Evolutionary conservation across 2,888 invertebrate genomes (phyloP).

Genomic region (Noctua pronuba): DNA sequence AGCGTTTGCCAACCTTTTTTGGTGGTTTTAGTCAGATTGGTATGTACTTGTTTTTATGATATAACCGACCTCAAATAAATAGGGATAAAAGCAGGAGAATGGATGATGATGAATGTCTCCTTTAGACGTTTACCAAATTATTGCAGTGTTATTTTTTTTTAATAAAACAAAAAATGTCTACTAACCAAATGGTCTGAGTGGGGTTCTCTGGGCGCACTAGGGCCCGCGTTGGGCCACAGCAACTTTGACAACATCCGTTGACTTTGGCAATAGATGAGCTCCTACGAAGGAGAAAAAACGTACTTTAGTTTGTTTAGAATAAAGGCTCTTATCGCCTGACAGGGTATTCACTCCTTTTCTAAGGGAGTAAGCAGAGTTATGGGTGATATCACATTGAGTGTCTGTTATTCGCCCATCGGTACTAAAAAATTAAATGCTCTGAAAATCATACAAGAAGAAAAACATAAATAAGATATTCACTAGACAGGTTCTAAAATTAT

Average conservation of each 20-base stretch:
- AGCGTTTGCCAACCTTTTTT: slow-evolving; percentile 9
- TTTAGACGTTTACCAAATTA: neutral
- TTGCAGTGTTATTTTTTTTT: slow-evolving; percentile 32
- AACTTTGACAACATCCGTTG: slow-evolving; percentile 91
- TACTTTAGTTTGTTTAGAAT: slow-evolving; percentile 86
- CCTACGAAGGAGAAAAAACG: slow-evolving; percentile 90
- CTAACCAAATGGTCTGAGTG: slow-evolving; percentile 91
- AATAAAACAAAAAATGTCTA: slow-evolving; percentile 88
- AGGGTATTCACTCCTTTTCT: slow-evolving; percentile 40
- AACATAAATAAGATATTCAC: slow-evolving; percentile 12
- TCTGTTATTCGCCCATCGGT: slow-evolving; percentile 43
- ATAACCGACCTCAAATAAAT: neutral
- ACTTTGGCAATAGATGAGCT: slow-evolving; percentile 91
- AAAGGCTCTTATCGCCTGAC: slow-evolving; percentile 81
- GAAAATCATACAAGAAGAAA: slow-evolving; percentile 46
- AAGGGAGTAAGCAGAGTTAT: slow-evolving; percentile 46
- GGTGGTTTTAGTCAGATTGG: neutral
- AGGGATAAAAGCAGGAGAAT: neutral
- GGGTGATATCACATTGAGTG: slow-evolving; percentile 29
- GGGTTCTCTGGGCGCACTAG: slow-evolving; percentile 89
- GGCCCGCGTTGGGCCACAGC: slow-evolving; percentile 90
- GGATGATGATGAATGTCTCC: neutral
- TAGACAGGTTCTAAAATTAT: neutral
- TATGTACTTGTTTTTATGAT: neutral
- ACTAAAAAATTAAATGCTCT: slow-evolving; percentile 34